Evolutionary conservation across 2,888 invertebrate genomes (phyloP).

Genomic region (Aquatica leii): DNA sequence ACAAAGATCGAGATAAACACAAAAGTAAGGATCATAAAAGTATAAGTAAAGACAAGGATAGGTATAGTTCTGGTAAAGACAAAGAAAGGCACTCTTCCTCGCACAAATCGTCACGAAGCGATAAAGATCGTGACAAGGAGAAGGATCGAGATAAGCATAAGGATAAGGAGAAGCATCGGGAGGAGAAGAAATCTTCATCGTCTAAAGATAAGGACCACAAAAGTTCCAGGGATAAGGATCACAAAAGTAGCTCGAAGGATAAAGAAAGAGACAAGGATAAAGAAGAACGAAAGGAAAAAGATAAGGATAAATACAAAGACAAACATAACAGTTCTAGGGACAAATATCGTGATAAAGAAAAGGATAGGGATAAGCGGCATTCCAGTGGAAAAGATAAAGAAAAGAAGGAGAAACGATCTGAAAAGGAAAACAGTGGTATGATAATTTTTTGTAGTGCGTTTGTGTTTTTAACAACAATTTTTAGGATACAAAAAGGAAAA

Average conservation of each 20-base stretch:
- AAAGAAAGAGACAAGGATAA: constrained; percentile 51
- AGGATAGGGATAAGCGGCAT: constrained; percentile 59
- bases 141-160: constrained; percentile 45
- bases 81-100: constrained; percentile 52
- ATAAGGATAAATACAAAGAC: constrained; percentile 55
- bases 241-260: too few relatives aligned
- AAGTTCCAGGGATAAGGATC: constrained; percentile 53
- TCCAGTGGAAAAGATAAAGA: constrained; percentile 66
- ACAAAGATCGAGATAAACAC: constrained; percentile 66
- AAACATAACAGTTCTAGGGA: constrained; percentile 51
- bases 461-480: not conserved
- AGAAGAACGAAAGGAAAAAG: constrained; percentile 65
- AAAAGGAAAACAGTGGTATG: constrained; percentile 55
- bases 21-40: constrained; percentile 72
- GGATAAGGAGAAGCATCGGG: constrained; percentile 55
- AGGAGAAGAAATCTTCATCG: constrained; percentile 48
- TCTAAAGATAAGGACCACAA: constrained; percentile 61
- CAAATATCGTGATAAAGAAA: constrained; percentile 48
- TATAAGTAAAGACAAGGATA: constrained; percentile 61
- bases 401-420: constrained; percentile 60
- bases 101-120: constrained; percentile 62
- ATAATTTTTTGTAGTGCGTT: constrained; percentile 5
- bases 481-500: constrained; percentile 26
- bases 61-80: constrained; percentile 54
- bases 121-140: constrained; percentile 58